Evolutionary conservation across 2,888 invertebrate species (phyloP).

Genomic region (Lithophane leautieri): DNA sequence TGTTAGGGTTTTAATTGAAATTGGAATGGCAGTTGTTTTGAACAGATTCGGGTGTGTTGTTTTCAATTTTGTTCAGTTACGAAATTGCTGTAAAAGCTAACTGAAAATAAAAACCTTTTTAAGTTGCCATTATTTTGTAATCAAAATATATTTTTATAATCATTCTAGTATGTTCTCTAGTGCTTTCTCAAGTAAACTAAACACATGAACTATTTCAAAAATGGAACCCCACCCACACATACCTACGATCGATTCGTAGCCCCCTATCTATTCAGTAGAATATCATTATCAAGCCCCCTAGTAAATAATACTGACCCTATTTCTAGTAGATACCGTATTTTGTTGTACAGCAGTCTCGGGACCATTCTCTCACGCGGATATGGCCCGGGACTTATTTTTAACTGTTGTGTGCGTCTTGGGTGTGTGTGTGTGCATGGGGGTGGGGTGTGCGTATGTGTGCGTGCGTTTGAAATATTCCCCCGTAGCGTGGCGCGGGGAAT

Average conservation of each 20-base stretch:
- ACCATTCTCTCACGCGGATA: constrained; percentile 88
- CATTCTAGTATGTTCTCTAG: neutral
- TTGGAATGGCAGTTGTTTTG: constrained; percentile 24
- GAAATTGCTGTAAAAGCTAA: constrained; percentile 1
- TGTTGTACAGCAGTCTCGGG: constrained; percentile 65
- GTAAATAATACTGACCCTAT: constrained; percentile 63
- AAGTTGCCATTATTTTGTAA: neutral
- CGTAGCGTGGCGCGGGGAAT: constrained; percentile 85
- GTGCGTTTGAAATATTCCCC: constrained; percentile 88
- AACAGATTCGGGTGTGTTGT: constrained; percentile 21
- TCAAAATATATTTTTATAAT: neutral
- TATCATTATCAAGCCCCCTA: constrained; percentile 55
- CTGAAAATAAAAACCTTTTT: neutral
- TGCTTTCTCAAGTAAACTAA: neutral
- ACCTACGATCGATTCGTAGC: neutral
- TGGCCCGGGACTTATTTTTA: constrained; percentile 88
- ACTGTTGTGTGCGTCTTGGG: constrained; percentile 84
- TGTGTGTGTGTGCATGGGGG: constrained; percentile 74
- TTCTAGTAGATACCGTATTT: constrained; percentile 72
- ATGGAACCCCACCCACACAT: constrained; percentile 17
- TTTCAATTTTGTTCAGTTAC: constrained; percentile 5
- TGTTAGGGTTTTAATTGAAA: constrained; percentile 41
- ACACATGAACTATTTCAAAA: constrained; percentile 1
- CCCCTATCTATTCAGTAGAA: constrained; percentile 56
- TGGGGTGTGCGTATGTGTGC: constrained; percentile 77